Base-by-base conservation (phyloP, 1,140 invertebrate genomes). In the Drosophila hydei region DNA sequence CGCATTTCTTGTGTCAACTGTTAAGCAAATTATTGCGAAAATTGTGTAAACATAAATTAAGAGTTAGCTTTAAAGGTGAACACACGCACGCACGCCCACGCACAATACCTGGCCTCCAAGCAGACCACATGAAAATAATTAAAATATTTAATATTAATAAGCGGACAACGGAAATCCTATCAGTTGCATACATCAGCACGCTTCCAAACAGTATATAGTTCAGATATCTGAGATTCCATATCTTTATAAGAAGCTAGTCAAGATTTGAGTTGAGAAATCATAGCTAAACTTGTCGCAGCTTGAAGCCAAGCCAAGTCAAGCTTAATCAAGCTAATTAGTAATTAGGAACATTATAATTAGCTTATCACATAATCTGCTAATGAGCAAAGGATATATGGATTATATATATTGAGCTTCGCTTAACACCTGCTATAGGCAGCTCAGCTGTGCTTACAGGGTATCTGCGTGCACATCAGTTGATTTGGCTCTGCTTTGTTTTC, bases 1-100 rank as follows among this genome's bases (percentile, higher is more conserved):
- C 75, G 74, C 64, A 64, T 68, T 63, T 48, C 61, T 81, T 80
- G 72, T 75, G 74, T 77, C 78, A 81, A 77, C 69, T 74, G 63
- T 45, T 18, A 30, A 19, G 45, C 14, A 33, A 69, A 47, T 69
- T 42, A 67, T 21, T 14, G 30, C 16, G 40, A 51, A n/a, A 19
- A 25, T 18, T 12, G 27, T 36, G 30, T 33, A 61, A 30, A 59
- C 42, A 40, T 9, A 12, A 18, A 36, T 12, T 51, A 27, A 4
- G 16, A 43, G 12, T 12, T 16, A 2, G 50, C 48, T 45, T 69
- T 62, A 52, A 68, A 30, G 21, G 48, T 6, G 9, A 8, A 8
- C 30, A 25, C 11, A 12, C 16, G 3, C 40, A 9, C 40, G 1
- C 23, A 12, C 7, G 8, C 16, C 5, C 5, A 7, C 33, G 6